Conservation (phyloP, 2,113 vertebrate species). For the Plecotus auritus region DNA sequence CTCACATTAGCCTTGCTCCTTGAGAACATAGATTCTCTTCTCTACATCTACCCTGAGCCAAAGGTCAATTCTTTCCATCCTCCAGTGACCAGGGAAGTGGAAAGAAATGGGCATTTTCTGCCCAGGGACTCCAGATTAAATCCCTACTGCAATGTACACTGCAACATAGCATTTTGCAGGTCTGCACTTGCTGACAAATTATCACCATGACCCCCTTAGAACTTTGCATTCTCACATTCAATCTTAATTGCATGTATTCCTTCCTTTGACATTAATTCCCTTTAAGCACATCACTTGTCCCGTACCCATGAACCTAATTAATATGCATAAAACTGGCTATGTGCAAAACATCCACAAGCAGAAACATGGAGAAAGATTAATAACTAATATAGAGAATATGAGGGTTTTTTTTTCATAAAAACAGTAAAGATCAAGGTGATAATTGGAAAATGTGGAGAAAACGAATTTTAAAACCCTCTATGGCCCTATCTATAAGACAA, state of each 20-base stretch:
- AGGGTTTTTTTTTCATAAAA: background rate
- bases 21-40: background rate
- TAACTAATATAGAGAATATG: background rate
- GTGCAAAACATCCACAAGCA: background rate
- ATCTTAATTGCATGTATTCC: background rate
- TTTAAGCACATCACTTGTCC: background rate
- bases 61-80: conserved; percentile 16
- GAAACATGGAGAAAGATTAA: background rate
- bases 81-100: background rate
- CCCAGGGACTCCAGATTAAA: background rate
- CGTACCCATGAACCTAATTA: background rate
- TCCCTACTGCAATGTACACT: background rate
- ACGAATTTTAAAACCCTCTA: background rate
- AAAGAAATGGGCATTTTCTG: background rate
- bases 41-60: background rate
- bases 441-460: background rate
- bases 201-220: background rate
- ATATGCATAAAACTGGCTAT: background rate
- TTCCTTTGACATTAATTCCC: background rate
- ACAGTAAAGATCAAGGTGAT: background rate
- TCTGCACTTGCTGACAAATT: background rate
- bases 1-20: background rate
- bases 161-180: background rate
- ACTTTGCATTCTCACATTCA: background rate
- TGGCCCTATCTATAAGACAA: background rate